Evolutionary conservation across 2,797 vertebrate genomes (phyloP).

Genomic region (Dendrocincla fuliginosa): DNA sequence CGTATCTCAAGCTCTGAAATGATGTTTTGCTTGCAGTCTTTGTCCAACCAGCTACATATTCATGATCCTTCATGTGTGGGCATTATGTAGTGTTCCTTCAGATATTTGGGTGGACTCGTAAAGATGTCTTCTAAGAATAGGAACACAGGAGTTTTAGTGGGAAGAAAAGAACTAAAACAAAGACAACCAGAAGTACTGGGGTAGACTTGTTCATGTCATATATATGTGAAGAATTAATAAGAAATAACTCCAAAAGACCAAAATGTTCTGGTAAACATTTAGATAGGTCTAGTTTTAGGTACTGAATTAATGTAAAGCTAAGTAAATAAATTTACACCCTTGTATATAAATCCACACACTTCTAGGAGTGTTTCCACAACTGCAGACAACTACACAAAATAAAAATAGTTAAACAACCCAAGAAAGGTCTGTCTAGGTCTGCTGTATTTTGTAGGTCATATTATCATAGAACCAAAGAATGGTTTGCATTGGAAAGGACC

Average conservation of each 20-base stretch:
- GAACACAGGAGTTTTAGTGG: accelerated
- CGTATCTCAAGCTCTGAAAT: background rate
- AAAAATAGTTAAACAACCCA: background rate
- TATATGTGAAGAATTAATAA: background rate
- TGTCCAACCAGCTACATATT: background rate
- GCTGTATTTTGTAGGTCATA: background rate
- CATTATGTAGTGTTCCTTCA: background rate
- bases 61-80: background rate
- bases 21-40: background rate
- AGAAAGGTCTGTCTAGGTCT: background rate
- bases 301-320: background rate
- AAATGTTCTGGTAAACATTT: background rate
- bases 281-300: background rate
- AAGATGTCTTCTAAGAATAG: background rate
- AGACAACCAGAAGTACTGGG: background rate
- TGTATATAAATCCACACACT: background rate
- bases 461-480: background rate
- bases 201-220: background rate
- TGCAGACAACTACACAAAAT: background rate
- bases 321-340: background rate
- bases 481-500: background rate
- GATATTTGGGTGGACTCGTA: background rate
- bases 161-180: background rate
- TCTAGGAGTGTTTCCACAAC: background rate
- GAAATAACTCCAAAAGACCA: constrained; percentile 6